Evolutionary conservation across 2,797 vertebrate genomes (phyloP).

Genomic region (Mormyrus hasselquistii): DNA sequence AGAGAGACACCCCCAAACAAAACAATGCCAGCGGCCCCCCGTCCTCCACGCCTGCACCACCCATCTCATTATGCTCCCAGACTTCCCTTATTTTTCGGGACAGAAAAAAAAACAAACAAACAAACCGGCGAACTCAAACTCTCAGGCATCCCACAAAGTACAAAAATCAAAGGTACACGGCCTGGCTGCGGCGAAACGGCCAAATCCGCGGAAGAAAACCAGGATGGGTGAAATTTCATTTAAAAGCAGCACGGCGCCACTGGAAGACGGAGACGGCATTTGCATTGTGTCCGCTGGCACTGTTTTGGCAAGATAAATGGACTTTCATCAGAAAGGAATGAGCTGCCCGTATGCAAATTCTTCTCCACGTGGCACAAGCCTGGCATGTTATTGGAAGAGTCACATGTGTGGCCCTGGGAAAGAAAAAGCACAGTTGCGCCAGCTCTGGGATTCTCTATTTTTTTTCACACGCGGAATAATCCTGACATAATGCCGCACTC

Average conservation of each 20-base stretch:
- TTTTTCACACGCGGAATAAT: slow-evolving; percentile 38
- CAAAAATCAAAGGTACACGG: neutral
- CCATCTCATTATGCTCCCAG: slow-evolving; percentile 32
- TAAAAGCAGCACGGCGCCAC: neutral
- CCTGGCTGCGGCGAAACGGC: neutral
- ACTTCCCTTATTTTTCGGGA: neutral
- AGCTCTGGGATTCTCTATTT: slow-evolving; percentile 1
- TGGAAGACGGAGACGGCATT: neutral
- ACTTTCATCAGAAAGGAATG: neutral
- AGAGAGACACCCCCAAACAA: slow-evolving; percentile 45
- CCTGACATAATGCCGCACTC: slow-evolving; percentile 43
- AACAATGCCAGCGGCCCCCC: slow-evolving; percentile 52
- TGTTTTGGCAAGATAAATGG: slow-evolving; percentile 5
- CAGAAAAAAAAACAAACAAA: neutral
- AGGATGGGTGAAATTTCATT: neutral
- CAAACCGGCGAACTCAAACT: neutral
- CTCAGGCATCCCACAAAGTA: neutral
- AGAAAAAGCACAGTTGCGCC: neutral
- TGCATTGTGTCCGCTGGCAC: neutral
- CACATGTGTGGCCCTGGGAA: neutral
- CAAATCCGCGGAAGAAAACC: no score
- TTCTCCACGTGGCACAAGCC: neutral
- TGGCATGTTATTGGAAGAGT: neutral
- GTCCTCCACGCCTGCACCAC: slow-evolving; percentile 56
- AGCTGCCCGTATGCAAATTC: neutral